These are phyloP conservation scores for Otolemur garnettii DNA, from an alignment of 2,113 vertebrate genomes.

Conservation along the genomic window DNA sequence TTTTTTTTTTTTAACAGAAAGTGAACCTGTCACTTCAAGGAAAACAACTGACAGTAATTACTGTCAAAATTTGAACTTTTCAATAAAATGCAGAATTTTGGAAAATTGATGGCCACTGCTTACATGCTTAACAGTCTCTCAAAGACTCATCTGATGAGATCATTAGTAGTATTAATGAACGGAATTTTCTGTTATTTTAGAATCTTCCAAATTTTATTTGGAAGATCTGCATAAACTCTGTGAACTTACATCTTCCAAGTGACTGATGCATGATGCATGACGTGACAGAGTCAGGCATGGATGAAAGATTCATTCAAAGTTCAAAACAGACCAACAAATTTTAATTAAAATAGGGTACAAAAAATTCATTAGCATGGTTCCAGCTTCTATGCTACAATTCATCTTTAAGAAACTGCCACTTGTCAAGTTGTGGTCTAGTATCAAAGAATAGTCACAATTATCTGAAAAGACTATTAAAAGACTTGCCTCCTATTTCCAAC, in stretches of 20 bases:
- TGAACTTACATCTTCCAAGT: neutral
- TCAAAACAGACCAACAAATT: neutral
- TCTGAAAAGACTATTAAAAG: neutral
- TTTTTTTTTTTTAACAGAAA: neutral
- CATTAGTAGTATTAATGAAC: neutral
- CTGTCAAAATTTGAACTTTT: neutral
- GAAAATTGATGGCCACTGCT: neutral
- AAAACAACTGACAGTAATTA: conserved; percentile 9
- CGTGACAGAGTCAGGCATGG: neutral
- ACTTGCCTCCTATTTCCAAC: neutral
- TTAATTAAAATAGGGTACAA: neutral
- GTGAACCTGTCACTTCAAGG: neutral
- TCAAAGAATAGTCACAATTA: neutral
- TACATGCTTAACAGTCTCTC: neutral
- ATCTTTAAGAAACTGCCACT: neutral
- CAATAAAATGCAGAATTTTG: conserved; percentile 17
- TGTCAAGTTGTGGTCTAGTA: neutral
- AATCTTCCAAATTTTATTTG: no score
- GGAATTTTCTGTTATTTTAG: neutral
- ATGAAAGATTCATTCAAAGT: neutral
- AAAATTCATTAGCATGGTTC: neutral
- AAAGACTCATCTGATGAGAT: neutral
- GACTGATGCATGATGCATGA: neutral
- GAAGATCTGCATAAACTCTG: neutral
- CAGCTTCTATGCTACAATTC: neutral